A percentile compares a stretch with the other conserved stretches of the same genome.
Evolutionary conservation across 2,888 invertebrate genomes (phyloP).

Genomic region (Drosophila dives): DNA sequence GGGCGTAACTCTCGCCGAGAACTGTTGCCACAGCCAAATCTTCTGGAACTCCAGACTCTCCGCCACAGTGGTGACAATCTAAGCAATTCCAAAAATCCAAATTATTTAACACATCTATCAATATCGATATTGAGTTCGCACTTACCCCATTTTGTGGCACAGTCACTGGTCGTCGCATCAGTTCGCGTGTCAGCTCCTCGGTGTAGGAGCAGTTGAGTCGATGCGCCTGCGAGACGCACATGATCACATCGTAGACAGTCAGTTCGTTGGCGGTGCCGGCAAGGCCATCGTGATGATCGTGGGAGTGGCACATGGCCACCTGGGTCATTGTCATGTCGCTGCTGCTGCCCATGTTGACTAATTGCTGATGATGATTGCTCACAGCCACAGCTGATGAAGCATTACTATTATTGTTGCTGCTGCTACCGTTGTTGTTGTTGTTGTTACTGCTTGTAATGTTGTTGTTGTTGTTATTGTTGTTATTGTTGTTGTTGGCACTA

Average conservation of each 20-base stretch:
- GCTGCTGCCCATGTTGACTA: constrained; percentile 68
- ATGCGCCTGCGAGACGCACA: constrained; percentile 93
- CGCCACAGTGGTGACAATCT: constrained; percentile 87
- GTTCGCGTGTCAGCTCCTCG: constrained; percentile 91
- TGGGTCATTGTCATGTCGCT: constrained; percentile 57
- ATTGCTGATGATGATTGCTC: constrained; percentile 66
- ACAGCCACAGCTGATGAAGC: constrained; percentile 73
- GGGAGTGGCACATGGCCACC: constrained; percentile 70
- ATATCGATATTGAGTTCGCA: not conserved
- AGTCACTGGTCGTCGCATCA: constrained; percentile 89
- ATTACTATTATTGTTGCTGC: constrained; percentile 67
- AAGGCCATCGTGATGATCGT: constrained; percentile 80
- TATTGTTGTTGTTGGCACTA: constrained; percentile 80
- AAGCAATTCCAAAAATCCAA: not conserved
- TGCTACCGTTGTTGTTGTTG: constrained; percentile 64
- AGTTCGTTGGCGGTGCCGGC: constrained; percentile 86
- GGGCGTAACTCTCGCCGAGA: constrained; percentile 94
- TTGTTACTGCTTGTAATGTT: constrained; percentile 33
- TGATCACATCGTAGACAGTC: constrained; percentile 91
- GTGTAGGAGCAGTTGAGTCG: constrained; percentile 95
- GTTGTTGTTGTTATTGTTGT: constrained; percentile 48
- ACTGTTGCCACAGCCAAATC: constrained; percentile 94
- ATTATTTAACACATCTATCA: not conserved
- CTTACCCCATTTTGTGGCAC: constrained; percentile 86
- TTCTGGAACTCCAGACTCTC: constrained; percentile 90